Base-by-base conservation (phyloP, 2,113 vertebrate species). In the Coracopsis vasa region DNA sequence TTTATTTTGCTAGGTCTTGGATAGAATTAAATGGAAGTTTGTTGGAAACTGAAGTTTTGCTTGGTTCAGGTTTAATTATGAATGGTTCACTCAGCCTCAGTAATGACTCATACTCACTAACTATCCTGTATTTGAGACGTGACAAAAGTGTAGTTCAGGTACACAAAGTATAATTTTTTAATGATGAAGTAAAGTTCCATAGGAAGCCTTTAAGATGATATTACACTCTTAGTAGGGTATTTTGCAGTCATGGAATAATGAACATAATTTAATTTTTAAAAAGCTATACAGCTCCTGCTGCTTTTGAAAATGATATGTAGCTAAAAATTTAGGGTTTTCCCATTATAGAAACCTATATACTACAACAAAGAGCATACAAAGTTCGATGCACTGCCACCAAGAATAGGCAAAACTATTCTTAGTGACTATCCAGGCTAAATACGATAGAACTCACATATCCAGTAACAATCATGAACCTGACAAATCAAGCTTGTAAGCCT, bases 111-210 rank as follows among this genome's bases (percentile, higher is more conserved):
- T 31, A 86, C 50, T 96, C 95, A 74, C 90, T 86, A 89, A 90
- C 86, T 67, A 48, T 29, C 72, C 66, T 58, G 9, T 54, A 44
- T 70, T 88, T 87, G 88, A 95, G 90, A 96, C 90, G 86, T 95
- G 95, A 96, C 91, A 82, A 80, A 95, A 96, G 77, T 53, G 65
- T 65, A 84, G 81, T 51, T 96, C 91, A 58, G 88, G 97, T 84
- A 96, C 90, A 97, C 79, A 86, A 96, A 86, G 72, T 62, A 65
- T 96, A 97, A 97, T 97, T 97, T 96, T 97, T 97, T 97, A 97
- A 97, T 96, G 92, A 97, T 82, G 92, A 97, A 96, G 88, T 83
- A 96, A 97, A 92, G 95, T 95, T 97, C 96, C 97, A 97, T 97
- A 96, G 91, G 95, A 96, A 96, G 95, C 96, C 97, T 97, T 92